Evolutionary conservation across 2,113 vertebrate genomes (phyloP).

Genomic region (Zingel zingel): DNA sequence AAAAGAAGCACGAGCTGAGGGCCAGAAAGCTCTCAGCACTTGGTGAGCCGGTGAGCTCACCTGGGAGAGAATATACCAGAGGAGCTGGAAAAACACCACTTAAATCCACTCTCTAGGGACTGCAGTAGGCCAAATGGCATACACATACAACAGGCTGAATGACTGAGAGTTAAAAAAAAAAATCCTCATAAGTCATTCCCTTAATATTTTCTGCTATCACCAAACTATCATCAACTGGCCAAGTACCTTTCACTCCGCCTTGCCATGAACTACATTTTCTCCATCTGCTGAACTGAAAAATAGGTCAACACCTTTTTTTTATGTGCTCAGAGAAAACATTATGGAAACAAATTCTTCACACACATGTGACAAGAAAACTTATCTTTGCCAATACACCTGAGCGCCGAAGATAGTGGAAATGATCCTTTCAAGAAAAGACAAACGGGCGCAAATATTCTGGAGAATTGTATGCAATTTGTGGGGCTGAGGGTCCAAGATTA

Average conservation of each 20-base stretch:
- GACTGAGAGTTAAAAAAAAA: constrained; percentile 12
- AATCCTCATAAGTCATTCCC: constrained; percentile 4
- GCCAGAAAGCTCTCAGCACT: constrained; percentile 59
- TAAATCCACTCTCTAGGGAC: constrained; percentile 33
- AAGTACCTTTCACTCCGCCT: neutral
- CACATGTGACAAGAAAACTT: neutral
- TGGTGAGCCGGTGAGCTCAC: constrained; percentile 21
- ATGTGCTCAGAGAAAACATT: neutral
- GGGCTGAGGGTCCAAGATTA: too few relatives aligned
- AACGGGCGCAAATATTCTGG: too few relatives aligned
- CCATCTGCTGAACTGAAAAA: neutral
- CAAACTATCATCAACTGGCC: neutral
- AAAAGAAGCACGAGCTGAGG: constrained; percentile 31
- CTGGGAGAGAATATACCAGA: constrained; percentile 51
- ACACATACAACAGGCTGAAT: constrained; percentile 33
- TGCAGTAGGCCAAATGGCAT: constrained; percentile 35
- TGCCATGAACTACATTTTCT: neutral
- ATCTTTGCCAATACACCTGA: too few relatives aligned
- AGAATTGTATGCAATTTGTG: too few relatives aligned
- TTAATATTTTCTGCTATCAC: constrained; percentile 35
- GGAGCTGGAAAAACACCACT: constrained; percentile 51
- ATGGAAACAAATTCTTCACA: neutral
- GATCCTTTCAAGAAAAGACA: too few relatives aligned
- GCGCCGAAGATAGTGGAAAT: too few relatives aligned
- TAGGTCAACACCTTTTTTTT: neutral